These are phyloP conservation scores for Polydesmus complanatus DNA, from an alignment of 2,888 invertebrate species.

Conservation along the genomic window DNA sequence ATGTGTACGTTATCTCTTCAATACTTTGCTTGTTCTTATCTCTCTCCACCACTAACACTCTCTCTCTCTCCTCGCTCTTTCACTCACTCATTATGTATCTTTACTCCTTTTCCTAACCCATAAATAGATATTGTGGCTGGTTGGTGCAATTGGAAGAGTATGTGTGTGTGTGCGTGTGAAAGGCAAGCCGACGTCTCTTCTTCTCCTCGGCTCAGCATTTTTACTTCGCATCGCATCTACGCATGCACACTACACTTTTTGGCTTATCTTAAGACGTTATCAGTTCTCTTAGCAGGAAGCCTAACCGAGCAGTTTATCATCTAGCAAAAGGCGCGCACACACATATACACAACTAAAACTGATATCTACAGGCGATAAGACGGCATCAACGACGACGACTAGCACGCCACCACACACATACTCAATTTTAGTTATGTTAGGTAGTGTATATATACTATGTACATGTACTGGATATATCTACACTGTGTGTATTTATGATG, in stretches of 20 bases:
- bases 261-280: slow-evolving; percentile 5
- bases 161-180: no score
- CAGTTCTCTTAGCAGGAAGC: slow-evolving; percentile 12
- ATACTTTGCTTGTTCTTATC: neutral
- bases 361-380: slow-evolving; percentile 2
- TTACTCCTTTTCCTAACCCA: neutral
- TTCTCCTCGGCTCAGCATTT: no score
- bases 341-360: slow-evolving; percentile 3
- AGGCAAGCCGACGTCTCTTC: no score
- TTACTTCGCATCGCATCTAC: neutral
- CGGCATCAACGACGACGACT: neutral
- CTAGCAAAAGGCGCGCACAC: neutral
- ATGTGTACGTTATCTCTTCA: neutral
- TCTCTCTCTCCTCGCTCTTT: neutral
- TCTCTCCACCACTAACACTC: neutral
- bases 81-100: neutral
- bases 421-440: no score
- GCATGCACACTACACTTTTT: no score
- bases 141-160: no score
- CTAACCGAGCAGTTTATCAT: slow-evolving; percentile 12
- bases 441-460: no score
- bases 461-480: no score
- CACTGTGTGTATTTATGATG: no score
- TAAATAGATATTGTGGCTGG: neutral
- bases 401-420: neutral